Conservation (phyloP, 2,113 vertebrate genomes). For the Phrynosoma platyrhinos region DNA sequence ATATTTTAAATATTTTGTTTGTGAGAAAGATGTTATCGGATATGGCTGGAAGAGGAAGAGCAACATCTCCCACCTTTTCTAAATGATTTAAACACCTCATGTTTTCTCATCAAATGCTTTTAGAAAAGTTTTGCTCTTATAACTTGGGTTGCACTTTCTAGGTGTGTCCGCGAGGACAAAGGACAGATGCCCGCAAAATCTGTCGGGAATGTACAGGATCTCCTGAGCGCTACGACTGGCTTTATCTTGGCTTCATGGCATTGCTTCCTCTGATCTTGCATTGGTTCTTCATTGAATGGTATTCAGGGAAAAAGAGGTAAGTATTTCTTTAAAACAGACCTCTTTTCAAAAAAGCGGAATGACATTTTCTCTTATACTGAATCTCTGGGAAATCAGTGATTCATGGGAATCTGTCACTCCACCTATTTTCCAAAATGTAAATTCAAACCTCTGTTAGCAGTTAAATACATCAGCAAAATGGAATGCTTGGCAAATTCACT, state of each 20-base stretch:
- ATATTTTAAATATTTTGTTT: background rate
- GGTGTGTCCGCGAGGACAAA: constrained; percentile 95
- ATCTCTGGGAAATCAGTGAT: background rate
- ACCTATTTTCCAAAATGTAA: background rate
- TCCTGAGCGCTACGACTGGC: constrained; percentile 95
- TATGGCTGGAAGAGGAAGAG: background rate
- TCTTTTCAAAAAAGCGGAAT: background rate
- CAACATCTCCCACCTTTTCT: rapidly evolving
- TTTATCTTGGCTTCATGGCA: constrained; percentile 98
- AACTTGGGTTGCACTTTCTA: constrained; percentile 52
- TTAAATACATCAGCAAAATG: background rate
- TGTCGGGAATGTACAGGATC: constrained; percentile 86
- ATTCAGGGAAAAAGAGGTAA: constrained; percentile 97
- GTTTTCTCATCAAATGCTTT: background rate
- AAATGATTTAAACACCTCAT: background rate
- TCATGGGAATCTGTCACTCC: no score
- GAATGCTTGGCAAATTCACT: background rate
- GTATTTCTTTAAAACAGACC: background rate
- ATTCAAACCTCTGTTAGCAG: background rate
- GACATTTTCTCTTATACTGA: background rate
- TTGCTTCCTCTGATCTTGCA: constrained; percentile 95
- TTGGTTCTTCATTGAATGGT: constrained; percentile 99
- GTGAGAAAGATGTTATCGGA: background rate
- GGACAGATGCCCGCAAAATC: constrained; percentile 85
- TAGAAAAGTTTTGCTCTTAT: background rate